phyloP scores from a whole-genome alignment of 2,797 vertebrate genomes.

The Tapirus indicus region DNA sequence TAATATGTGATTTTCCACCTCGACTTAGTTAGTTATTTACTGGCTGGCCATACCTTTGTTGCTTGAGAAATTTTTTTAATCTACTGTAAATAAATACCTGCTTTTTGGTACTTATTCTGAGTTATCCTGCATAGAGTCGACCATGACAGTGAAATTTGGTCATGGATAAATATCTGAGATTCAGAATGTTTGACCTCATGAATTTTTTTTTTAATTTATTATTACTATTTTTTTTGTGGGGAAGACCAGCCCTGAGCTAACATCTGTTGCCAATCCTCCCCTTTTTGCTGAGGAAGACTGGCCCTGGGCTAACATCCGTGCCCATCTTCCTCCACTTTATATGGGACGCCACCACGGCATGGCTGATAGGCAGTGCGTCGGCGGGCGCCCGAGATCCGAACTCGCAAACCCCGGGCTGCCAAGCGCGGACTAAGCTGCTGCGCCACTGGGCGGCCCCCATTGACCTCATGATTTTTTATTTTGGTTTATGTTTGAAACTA shows the following conservation, averaged over 20 bases:
- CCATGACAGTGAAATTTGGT: neutral
- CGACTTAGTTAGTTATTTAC: neutral
- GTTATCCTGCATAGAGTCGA: neutral
- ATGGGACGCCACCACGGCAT: too few species aligned
- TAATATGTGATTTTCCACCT: neutral
- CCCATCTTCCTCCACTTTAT: too few species aligned
- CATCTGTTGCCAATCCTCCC: too few species aligned
- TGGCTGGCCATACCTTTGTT: neutral
- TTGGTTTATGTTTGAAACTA: neutral
- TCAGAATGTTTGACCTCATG: neutral
- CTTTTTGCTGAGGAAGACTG: too few species aligned
- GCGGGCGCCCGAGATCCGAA: too few species aligned
- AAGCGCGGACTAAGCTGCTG: too few species aligned
- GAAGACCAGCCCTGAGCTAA: too few species aligned
- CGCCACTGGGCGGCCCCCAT: too few species aligned
- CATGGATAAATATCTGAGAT: neutral
- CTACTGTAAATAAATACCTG: neutral
- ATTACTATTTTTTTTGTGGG: too few species aligned
- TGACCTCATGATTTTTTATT: neutral
- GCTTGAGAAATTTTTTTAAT: neutral
- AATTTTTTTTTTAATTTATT: neutral
- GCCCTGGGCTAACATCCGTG: too few species aligned
- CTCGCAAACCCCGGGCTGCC: too few species aligned
- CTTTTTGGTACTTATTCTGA: neutral
- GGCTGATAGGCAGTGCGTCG: too few species aligned